These are phyloP conservation scores for Schizopygopsis pylzovi DNA, from an alignment of 2,797 vertebrate species.

Conservation along the genomic window DNA sequence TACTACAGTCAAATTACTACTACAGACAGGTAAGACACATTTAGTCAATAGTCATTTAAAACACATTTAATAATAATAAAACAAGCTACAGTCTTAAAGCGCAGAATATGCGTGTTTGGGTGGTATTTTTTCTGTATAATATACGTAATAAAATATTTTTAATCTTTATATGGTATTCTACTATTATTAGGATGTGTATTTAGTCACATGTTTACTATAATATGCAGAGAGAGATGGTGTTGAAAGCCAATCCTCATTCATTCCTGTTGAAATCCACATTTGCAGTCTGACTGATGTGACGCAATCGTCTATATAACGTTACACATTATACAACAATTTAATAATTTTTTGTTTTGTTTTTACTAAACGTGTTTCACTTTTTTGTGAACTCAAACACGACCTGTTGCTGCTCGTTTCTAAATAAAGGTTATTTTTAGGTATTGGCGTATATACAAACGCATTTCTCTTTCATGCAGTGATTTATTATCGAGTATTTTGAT, in stretches of 20 bases:
- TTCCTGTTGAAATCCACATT: background rate
- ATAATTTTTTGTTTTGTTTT: too few species aligned
- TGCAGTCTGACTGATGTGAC: background rate
- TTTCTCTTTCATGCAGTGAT: background rate
- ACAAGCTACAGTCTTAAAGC: background rate
- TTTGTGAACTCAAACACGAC: background rate
- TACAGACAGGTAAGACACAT: conserved; percentile 49
- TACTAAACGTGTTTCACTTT: too few species aligned
- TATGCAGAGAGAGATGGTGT: background rate
- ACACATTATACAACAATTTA: too few species aligned
- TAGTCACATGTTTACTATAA: background rate
- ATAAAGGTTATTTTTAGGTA: background rate
- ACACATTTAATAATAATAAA: background rate
- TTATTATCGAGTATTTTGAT: background rate
- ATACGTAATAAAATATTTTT: background rate
- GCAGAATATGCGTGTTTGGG: background rate
- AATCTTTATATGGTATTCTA: too few species aligned
- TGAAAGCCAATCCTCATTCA: background rate
- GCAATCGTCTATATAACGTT: background rate
- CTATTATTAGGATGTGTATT: background rate
- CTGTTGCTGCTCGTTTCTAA: conserved; percentile 6
- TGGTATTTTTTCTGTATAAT: background rate
- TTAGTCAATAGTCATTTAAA: background rate
- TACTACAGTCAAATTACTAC: background rate
- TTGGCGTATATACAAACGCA: background rate